These are phyloP conservation scores for Pteromalus puparum DNA, from an alignment of 1,140 invertebrate species.

Conservation along the genomic window DNA sequence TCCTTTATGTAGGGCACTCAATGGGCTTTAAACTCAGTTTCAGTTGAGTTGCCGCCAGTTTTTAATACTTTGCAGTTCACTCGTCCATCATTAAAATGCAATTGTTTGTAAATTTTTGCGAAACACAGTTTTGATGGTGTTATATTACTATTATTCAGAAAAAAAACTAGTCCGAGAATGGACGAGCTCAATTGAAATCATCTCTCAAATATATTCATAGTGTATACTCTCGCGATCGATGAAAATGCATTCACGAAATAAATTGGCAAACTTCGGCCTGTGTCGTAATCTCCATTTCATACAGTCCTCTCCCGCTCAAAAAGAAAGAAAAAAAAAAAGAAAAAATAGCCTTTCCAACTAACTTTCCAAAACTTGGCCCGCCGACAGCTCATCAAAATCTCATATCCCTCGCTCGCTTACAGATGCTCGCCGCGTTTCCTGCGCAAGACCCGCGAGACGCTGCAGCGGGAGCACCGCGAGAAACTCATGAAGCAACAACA, in stretches of 20 bases:
- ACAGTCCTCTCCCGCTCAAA: background rate
- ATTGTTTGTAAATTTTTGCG: too few relatives aligned
- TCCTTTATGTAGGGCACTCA: background rate
- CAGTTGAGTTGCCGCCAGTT: too few relatives aligned
- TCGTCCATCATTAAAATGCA: too few relatives aligned
- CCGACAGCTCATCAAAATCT: background rate
- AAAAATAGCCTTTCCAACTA: too few relatives aligned
- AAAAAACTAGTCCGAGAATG: too few relatives aligned
- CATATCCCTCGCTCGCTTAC: slow-evolving; percentile 11
- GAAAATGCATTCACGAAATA: background rate
- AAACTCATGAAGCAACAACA: slow-evolving; percentile 75
- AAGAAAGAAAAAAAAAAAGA: too few relatives aligned
- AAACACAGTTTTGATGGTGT: too few relatives aligned
- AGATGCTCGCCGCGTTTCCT: slow-evolving; percentile 82
- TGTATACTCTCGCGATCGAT: background rate
- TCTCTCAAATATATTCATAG: background rate
- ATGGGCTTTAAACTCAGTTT: background rate
- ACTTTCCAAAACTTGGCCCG: too few relatives aligned
- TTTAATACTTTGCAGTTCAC: too few relatives aligned
- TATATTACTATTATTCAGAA: too few relatives aligned
- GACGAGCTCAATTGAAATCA: background rate
- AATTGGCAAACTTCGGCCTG: background rate
- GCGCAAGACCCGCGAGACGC: slow-evolving; percentile 71
- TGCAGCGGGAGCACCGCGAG: slow-evolving; percentile 70
- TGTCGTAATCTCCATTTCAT: background rate